A percentile compares a stretch with the other conserved stretches of the same genome.
Evolutionary conservation across 2,797 vertebrate genomes (phyloP).

Genomic region (Menidia menidia): DNA sequence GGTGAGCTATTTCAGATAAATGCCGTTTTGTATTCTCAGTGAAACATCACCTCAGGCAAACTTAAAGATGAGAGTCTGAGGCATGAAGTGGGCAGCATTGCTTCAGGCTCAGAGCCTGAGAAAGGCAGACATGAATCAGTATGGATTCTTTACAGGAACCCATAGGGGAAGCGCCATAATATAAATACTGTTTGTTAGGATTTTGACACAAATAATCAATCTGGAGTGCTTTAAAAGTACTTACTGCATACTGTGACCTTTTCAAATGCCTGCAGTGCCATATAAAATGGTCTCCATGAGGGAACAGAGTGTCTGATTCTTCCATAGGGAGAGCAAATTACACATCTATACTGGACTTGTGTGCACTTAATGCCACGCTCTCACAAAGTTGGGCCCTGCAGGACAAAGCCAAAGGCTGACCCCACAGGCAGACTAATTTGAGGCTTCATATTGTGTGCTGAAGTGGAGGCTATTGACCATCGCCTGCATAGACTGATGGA

Average conservation of each 20-base stretch:
- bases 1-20: conserved; percentile 41
- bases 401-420: conserved; percentile 72
- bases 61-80: conserved; percentile 31
- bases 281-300: conserved; percentile 41
- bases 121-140: conserved; percentile 26
- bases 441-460: conserved; percentile 65
- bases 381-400: conserved; percentile 60
- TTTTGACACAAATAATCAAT: conserved; percentile 61
- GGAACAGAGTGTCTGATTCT: conserved; percentile 36
- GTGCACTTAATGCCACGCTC: conserved; percentile 67
- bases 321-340: conserved; percentile 58
- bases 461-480: conserved; percentile 73
- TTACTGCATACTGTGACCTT: conserved; percentile 64
- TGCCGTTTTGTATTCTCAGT: conserved; percentile 35
- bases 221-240: conserved; percentile 42
- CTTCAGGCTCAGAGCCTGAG: conserved; percentile 17
- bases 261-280: conserved; percentile 51
- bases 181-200: conserved; percentile 52
- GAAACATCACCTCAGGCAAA: conserved; percentile 39
- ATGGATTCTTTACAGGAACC: conserved; percentile 19
- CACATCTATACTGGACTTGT: conserved; percentile 54
- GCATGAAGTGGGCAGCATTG: conserved; percentile 29
- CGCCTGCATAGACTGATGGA: conserved; percentile 38
- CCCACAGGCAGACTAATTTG: conserved; percentile 70
- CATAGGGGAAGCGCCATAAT: conserved; percentile 49